A percentile compares a stretch with the other conserved stretches of the same genome.
These are phyloP conservation scores for Tupiocoris notatus DNA, from an alignment of 2,888 invertebrate species.

Conservation along the genomic window DNA sequence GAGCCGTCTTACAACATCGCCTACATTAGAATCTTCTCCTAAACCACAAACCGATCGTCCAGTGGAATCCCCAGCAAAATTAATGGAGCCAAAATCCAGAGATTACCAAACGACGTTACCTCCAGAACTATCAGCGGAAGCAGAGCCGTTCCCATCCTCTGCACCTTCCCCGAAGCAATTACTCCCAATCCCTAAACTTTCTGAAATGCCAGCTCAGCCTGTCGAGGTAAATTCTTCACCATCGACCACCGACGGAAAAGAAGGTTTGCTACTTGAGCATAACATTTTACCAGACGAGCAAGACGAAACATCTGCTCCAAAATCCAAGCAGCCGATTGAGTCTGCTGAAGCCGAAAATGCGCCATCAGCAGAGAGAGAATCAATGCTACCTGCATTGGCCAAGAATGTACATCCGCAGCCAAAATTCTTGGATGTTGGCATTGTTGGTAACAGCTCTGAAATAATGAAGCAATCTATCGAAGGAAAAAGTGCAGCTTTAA, in stretches of 20 bases:
- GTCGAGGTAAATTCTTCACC: background rate
- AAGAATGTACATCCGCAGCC: constrained; percentile 44
- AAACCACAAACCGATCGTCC: constrained; percentile 50
- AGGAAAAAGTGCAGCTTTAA: no score
- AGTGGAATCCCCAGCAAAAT: constrained; percentile 45
- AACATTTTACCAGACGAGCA: background rate
- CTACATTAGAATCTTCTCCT: constrained; percentile 44
- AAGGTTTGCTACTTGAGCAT: background rate
- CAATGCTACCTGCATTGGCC: constrained; percentile 42
- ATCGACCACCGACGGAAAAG: background rate
- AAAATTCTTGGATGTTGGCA: background rate
- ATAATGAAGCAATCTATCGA: no score
- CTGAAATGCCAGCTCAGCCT: background rate
- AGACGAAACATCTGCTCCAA: constrained; percentile 47
- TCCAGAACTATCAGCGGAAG: constrained; percentile 47
- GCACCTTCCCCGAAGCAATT: background rate
- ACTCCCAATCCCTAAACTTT: background rate
- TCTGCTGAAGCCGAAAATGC: no score
- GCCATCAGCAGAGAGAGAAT: constrained; percentile 48
- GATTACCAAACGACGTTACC: constrained; percentile 50
- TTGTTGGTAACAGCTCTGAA: no score
- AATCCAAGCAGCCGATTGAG: constrained; percentile 51
- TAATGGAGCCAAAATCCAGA: constrained; percentile 48
- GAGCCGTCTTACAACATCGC: constrained; percentile 30
- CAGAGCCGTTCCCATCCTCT: constrained; percentile 45